Evolutionary conservation across 2,113 vertebrate species (phyloP).

Genomic region (Malurus elegans): DNA sequence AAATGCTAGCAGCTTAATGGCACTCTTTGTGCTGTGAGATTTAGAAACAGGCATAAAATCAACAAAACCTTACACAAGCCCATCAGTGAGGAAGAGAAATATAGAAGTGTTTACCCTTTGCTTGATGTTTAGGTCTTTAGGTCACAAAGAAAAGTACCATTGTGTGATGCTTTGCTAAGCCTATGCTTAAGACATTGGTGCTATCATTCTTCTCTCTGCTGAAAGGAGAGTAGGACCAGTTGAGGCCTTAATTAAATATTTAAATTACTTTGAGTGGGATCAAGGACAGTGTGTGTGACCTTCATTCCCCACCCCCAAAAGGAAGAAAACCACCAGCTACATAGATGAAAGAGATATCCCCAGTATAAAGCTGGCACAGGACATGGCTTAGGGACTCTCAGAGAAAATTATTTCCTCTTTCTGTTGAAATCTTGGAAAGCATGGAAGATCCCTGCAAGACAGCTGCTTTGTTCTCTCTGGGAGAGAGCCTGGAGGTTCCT

Average conservation of each 20-base stretch:
- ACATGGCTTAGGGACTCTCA: background rate
- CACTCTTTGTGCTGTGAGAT: background rate
- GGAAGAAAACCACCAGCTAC: background rate
- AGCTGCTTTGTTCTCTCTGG: background rate
- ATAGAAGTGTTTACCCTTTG: background rate
- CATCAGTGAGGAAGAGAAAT: background rate
- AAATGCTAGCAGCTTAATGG: background rate
- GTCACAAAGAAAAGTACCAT: background rate
- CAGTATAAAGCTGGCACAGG: background rate
- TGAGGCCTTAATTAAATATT: background rate
- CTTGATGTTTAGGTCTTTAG: background rate
- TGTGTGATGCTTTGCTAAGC: background rate
- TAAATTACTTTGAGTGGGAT: background rate
- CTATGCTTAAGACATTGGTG: background rate
- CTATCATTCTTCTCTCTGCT: background rate
- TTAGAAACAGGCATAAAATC: background rate
- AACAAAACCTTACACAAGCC: background rate
- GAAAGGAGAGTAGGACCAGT: background rate
- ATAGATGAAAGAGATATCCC: background rate
- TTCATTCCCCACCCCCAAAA: accelerated
- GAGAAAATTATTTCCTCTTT: background rate
- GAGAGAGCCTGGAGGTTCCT: background rate
- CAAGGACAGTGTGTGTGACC: background rate
- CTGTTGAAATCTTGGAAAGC: background rate
- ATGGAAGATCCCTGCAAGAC: background rate